A percentile compares a stretch with the other conserved stretches of the same genome.
Evolutionary conservation across 1,140 invertebrate genomes (phyloP).

Genomic region (Tetramorium parvispinum): DNA sequence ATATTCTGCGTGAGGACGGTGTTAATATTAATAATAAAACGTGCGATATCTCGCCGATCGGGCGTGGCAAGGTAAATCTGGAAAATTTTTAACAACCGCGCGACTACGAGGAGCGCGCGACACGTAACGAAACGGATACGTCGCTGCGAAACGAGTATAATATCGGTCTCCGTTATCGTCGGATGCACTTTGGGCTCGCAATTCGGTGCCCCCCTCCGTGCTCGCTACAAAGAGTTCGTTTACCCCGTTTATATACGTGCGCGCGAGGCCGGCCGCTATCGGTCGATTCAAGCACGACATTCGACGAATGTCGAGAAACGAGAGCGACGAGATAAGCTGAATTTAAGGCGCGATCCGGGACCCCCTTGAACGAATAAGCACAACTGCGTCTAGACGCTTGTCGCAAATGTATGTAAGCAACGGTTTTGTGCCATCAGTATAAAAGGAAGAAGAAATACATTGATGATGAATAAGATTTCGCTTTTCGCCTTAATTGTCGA

Average conservation of each 20-base stretch:
- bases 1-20: not conserved
- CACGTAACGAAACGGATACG: constrained; percentile 67
- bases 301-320: constrained; percentile 63
- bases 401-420: constrained; percentile 34
- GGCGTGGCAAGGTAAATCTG: constrained; percentile 31
- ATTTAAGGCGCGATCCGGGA: constrained; percentile 70
- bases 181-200: constrained; percentile 78
- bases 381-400: constrained; percentile 69
- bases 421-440: not conserved
- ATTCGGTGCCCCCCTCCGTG: constrained; percentile 72
- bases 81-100: constrained; percentile 54
- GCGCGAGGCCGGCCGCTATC: constrained; percentile 80
- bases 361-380: constrained; percentile 60
- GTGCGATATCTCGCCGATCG: not conserved
- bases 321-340: constrained; percentile 70
- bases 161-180: constrained; percentile 76
- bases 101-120: constrained; percentile 43
- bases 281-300: constrained; percentile 81
- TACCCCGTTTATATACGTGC: constrained; percentile 75
- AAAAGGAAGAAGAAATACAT: not conserved
- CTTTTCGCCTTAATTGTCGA: not conserved
- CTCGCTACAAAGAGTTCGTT: constrained; percentile 75
- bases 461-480: not conserved
- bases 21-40: constrained; percentile 18
- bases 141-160: constrained; percentile 71